Evolutionary conservation across 2,113 vertebrate species (phyloP), one percentile per base, ranked within the genome.

Genomic region (Oryzias woworae): DNA sequence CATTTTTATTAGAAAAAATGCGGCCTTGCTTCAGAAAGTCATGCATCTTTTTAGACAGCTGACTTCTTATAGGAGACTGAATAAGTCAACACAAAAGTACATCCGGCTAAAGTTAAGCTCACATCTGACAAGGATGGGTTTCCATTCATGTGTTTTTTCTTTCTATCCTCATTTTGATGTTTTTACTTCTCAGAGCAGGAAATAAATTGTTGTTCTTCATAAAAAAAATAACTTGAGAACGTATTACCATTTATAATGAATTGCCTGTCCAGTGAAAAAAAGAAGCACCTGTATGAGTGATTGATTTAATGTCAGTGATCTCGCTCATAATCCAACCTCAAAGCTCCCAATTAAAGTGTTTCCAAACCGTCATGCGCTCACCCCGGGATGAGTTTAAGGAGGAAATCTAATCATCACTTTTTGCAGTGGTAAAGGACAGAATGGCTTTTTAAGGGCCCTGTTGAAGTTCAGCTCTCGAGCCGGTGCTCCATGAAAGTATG

Each of bases 271-370:
- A 22, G 49, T 23, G 24, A 23, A 3, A 2, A 23, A 24, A 26
- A 24, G 4, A 17, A 45, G 5, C 17, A 16, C 44, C 16, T 45
- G 50, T 17, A n/a, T 18, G 5, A 31, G 15, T 8, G 12, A 48
- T 41, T 58, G 16, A 43, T 73, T 62, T 48, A 26, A 42, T 43
- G 7, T 36, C 1, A 1, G 22, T 45, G 31, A 42, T 23, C 70
- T 48, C 16, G 63, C 36, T 58, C 47, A 20, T 1, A 5, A 59
- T 12, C 78, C 61, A 58, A 58, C 66, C 58, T 77, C 4, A 8
- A 75, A 51, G 50, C 62, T 22, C 71, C 62, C 68, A 78, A 75
- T 80, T 80, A 66, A 71, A 64, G 50, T 76, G 56, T 79, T 63
- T 36, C 7, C 36, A 69, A 58, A 53, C 24, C 70, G 74, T 57